Evolutionary conservation across 1,140 invertebrate genomes (phyloP), one percentile per base, ranked within the genome.

Genomic region (Bombus waltoni): DNA sequence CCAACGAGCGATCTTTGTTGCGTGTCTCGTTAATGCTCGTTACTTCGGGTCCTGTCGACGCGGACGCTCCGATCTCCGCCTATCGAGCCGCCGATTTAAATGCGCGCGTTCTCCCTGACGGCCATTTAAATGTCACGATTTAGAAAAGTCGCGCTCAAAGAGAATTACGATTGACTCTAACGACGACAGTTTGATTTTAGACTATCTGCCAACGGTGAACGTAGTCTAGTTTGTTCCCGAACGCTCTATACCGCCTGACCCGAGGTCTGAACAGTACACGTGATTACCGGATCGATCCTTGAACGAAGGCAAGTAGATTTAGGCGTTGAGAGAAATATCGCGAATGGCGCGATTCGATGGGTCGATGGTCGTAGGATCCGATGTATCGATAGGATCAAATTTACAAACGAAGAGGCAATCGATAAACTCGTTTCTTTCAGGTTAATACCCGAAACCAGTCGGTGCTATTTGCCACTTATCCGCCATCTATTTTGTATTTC

Each of bases 11-110:
- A 83, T 83, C 81, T 83, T 83, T 76, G 81, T 83, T 74, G 72
- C 81, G 71, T 68, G 81, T 75, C 81, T 83, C 73, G 81, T 83
- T 83, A 83, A 77, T 57, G 81, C 72, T 62, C 81, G 81, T 83
- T 83, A 68, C 35, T 68, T 42, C 32, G 25, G 15, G 28, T 40
- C 15, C 53, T 22, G 53, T 73, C 78, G 66, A 71, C 53, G 40
- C 53, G n/a, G 38, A 81, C 70, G 53, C 11, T 74, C 47, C 79
- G 47, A 81, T 72, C 70, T 72, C 79, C 79, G 80, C 57, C 71
- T 65, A 82, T 74, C 68, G 40, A 32, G 8, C 22, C 42, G 65
- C 25, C 42, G 78, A 70, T 53, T 80, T 80, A 53, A 80, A 70
- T 47, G 66, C 65, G 22, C 77, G n/a, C n/a, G 42, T 25, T 42